These are phyloP conservation scores for Ascidia mentula DNA, from an alignment of 23 tunicate species.

Conservation along the genomic window DNA sequence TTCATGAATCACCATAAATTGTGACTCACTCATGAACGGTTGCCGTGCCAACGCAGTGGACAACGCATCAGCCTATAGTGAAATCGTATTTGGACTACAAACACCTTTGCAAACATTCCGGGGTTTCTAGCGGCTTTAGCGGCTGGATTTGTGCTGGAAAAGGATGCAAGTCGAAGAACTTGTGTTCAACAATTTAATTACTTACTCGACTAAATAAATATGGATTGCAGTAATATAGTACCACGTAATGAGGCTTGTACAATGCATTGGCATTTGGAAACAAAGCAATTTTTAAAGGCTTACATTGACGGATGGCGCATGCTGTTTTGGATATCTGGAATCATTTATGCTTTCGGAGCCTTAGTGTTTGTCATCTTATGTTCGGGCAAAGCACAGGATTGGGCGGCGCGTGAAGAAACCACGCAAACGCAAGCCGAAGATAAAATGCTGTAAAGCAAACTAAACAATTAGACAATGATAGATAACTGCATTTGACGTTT, in stretches of 20 bases:
- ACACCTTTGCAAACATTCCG: constrained; percentile 4
- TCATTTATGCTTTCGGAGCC: constrained; percentile 17
- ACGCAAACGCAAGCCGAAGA: not conserved
- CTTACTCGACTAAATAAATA: no score
- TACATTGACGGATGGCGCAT: constrained; percentile 20
- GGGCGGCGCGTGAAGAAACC: constrained; percentile 10
- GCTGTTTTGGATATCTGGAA: constrained; percentile 30
- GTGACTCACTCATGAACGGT: no score
- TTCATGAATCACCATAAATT: no score
- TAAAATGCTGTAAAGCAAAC: no score
- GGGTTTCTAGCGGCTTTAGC: constrained; percentile 5
- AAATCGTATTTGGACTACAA: not conserved
- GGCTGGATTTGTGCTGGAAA: not conserved
- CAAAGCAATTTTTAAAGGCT: no score
- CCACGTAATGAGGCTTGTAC: no score
- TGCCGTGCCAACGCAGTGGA: not conserved
- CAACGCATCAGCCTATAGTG: not conserved
- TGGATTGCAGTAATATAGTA: no score
- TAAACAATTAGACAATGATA: no score
- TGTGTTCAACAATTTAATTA: no score
- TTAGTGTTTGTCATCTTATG: constrained; percentile 16
- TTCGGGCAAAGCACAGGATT: constrained; percentile 25
- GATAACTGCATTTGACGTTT: no score
- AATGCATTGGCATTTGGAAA: no score
- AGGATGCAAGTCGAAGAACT: constrained; percentile 4